phyloP scores from a whole-genome alignment of 2,797 vertebrate species.

The Pangasius djambal region DNA sequence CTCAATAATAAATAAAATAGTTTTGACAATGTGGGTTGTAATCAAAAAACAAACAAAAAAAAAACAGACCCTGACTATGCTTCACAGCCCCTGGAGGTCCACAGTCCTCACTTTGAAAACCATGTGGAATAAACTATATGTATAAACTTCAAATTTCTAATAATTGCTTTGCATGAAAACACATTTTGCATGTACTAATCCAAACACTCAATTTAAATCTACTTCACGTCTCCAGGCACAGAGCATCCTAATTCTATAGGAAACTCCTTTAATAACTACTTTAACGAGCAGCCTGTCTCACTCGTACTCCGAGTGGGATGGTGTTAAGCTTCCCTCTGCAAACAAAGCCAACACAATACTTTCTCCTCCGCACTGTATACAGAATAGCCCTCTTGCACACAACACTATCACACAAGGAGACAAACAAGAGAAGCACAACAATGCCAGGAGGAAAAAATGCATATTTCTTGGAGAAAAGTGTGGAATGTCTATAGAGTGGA shows the following conservation, averaged over 20 bases:
- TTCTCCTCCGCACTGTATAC: slow-evolving; percentile 44
- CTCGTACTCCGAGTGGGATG: slow-evolving; percentile 35
- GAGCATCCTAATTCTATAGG: slow-evolving; percentile 16
- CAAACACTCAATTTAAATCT: not conserved
- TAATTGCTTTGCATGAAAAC: not conserved
- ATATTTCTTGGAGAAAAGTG: slow-evolving; percentile 9
- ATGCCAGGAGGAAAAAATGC: not conserved
- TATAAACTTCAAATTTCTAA: not conserved
- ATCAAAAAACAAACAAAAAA: not conserved
- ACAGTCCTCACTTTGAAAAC: not conserved
- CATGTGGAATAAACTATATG: not conserved
- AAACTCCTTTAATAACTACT: slow-evolving; percentile 35
- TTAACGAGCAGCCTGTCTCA: slow-evolving; percentile 21
- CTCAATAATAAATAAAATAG: not conserved
- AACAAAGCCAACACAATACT: slow-evolving; percentile 42
- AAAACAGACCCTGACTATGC: not conserved
- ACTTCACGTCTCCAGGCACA: not conserved
- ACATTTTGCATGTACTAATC: not conserved
- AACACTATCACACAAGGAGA: slow-evolving; percentile 17
- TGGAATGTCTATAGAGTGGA: not conserved
- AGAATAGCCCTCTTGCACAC: not conserved
- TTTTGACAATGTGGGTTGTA: not conserved
- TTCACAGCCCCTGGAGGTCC: not conserved
- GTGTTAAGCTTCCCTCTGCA: slow-evolving; percentile 33
- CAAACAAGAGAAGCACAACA: slow-evolving; percentile 21